Base-by-base conservation (phyloP, 2,113 vertebrate species). In the Hippopotamus amphibius region DNA sequence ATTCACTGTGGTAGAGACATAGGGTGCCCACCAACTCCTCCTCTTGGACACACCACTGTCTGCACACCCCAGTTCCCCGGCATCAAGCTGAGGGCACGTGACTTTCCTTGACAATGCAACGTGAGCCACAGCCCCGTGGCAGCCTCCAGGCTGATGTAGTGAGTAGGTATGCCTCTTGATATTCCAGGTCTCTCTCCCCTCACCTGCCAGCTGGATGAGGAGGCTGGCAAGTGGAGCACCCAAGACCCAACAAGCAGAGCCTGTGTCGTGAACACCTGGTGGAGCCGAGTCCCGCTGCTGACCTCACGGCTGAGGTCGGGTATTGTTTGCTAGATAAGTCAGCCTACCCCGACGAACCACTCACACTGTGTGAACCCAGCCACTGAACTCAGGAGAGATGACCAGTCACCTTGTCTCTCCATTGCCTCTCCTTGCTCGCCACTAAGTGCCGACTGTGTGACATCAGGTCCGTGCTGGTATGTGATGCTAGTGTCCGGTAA, bases 361-460 rank as follows among this genome's bases (percentile, higher is more conserved):
- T 63, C 24, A 63, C 19, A 1, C 1, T 9, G 17, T 10, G 57
- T 3, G 43, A 68, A 50, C 21, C 6, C 50, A 33, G 59, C n/a
- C 43, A 15, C 41, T 24, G 66, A 33, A 1, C 7, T 61, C 41
- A 17, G 74, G 17, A 89, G 6, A 0, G 17, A 57, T 11, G 1
- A 30, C 15, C 30, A 14, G 14, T 59, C 33, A 50, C 53, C 53
- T 37, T 14, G 1, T 24, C 90, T 65, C 43, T 41, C 88, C 30
- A 50, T 6, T 59, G 48, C 48, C 41, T 85, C 72, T 26, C 50
- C 10, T 53, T 26, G 50, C 41, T 24, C 48, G 21, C 61, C 28
- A 53, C 3, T 13, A 41, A 8, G 4, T 17, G 41, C 16, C 7
- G 0, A 2, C 19, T 6, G 2, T 10, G 19, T 26, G 53, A 26